Percentiles rank a stretch among this genome's conserved stretches.
These are phyloP conservation scores for Procambarus clarkii DNA, from an alignment of 1,140 invertebrate genomes.

Conservation along the genomic window DNA sequence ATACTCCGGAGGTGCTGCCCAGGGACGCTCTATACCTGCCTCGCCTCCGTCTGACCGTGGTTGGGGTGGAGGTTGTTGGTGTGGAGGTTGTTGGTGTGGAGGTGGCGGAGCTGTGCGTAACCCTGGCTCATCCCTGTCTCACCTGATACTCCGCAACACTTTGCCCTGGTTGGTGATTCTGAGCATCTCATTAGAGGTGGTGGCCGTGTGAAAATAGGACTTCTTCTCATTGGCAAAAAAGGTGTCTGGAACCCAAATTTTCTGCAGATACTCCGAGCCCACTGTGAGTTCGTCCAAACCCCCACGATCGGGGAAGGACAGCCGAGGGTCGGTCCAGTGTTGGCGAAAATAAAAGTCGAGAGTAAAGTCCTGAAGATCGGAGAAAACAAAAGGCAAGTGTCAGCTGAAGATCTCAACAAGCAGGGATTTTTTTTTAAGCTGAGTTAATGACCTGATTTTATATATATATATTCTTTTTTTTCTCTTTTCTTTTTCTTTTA, in stretches of 20 bases:
- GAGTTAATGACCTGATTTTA: constrained; percentile 22
- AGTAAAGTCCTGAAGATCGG: constrained; percentile 79
- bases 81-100: background rate
- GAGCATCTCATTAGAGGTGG: constrained; percentile 97
- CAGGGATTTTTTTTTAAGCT: constrained; percentile 29
- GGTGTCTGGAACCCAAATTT: constrained; percentile 98
- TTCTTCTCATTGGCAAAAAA: constrained; percentile 99
- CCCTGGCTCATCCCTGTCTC: constrained; percentile 75
- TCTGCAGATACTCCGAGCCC: constrained; percentile 96
- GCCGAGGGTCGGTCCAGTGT: constrained; percentile 78
- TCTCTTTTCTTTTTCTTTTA: constrained; percentile 31
- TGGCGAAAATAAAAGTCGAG: constrained; percentile 80
- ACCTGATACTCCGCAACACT: constrained; percentile 96
- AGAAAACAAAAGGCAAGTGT: constrained; percentile 72
- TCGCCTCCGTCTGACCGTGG: background rate
- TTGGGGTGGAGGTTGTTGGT: background rate
- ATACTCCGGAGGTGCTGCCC: background rate
- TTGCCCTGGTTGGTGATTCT: constrained; percentile 95
- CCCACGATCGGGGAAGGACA: constrained; percentile 76
- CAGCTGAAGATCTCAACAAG: constrained; percentile 51
- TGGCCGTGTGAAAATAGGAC: constrained; percentile 97
- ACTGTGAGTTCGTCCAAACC: constrained; percentile 78
- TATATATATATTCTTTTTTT: constrained; percentile 19
- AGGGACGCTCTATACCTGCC: background rate
- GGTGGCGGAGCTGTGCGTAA: constrained; percentile 12